Evolutionary conservation across 2,888 invertebrate genomes (phyloP).

Genomic region (Apamea monoglypha): DNA sequence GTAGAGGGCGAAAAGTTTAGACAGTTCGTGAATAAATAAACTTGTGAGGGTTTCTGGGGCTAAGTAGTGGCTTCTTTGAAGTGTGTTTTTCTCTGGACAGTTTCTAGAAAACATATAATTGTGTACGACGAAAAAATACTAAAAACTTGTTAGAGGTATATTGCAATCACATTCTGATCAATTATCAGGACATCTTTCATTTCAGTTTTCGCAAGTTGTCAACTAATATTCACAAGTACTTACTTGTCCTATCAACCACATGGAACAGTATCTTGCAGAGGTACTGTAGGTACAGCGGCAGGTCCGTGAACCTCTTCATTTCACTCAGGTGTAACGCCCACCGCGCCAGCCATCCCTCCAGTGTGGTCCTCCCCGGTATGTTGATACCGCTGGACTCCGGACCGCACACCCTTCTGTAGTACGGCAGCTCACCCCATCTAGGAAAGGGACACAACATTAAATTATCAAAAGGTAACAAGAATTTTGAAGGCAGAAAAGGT

Average conservation of each 20-base stretch:
- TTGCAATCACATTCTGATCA: background rate
- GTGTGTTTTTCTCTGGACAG: constrained; percentile 14
- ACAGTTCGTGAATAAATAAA: constrained; percentile 43
- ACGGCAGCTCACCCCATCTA: constrained; percentile 86
- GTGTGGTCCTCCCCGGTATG: constrained; percentile 87
- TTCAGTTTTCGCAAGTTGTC: background rate
- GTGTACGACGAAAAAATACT: background rate
- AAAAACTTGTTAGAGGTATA: background rate
- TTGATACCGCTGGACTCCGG: constrained; percentile 85
- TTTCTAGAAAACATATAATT: constrained; percentile 1
- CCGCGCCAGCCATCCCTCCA: constrained; percentile 93
- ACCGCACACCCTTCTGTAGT: constrained; percentile 86
- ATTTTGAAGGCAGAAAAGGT: background rate
- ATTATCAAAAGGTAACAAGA: constrained; percentile 25
- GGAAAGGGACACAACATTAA: constrained; percentile 12
- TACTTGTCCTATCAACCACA: constrained; percentile 92
- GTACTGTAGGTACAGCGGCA: constrained; percentile 94
- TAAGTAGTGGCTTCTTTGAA: constrained; percentile 19
- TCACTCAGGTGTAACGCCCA: constrained; percentile 91
- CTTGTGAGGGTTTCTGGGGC: constrained; percentile 20
- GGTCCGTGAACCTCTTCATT: constrained; percentile 89
- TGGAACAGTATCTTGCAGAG: constrained; percentile 93
- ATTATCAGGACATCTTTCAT: background rate
- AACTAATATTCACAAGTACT: constrained; percentile 67
- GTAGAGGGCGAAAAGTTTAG: constrained; percentile 19